Conservation (phyloP, 1,140 invertebrate species). For the Bombus ignitus region DNA sequence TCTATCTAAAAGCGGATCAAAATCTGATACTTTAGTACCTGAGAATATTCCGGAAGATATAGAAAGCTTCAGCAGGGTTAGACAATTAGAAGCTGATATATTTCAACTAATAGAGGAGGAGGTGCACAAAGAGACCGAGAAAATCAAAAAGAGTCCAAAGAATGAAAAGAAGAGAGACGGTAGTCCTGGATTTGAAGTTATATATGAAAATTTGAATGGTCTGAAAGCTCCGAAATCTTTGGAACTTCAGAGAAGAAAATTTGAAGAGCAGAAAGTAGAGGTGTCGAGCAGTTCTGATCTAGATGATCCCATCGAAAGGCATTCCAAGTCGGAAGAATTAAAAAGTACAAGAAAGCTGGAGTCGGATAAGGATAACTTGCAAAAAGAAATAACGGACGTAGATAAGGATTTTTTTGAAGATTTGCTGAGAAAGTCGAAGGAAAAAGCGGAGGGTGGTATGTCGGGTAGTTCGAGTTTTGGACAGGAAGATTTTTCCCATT, state of each 20-base stretch:
- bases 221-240: conserved; percentile 67
- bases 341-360: conserved; percentile 62
- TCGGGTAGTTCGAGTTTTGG: conserved; percentile 78
- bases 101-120: conserved; percentile 78
- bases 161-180: conserved; percentile 68
- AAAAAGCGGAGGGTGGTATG: conserved; percentile 74
- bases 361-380: conserved; percentile 75
- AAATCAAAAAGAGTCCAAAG: conserved; percentile 72
- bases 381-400: conserved; percentile 81
- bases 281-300: conserved; percentile 78
- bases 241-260: conserved; percentile 74
- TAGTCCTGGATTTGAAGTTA: conserved; percentile 68
- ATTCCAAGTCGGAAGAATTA: conserved; percentile 76
- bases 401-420: conserved; percentile 80
- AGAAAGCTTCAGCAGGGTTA: conserved; percentile 64
- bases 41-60: conserved; percentile 59
- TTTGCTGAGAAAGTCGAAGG: conserved; percentile 74
- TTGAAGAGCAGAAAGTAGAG: conserved; percentile 78
- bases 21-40: conserved; percentile 70
- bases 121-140: conserved; percentile 76
- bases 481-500: conserved; percentile 80
- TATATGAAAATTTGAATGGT: conserved; percentile 70
- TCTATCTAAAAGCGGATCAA: conserved; percentile 73
- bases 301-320: conserved; percentile 80
- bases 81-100: conserved; percentile 78